phyloP scores from a whole-genome alignment of 2,888 invertebrate species.

The Exephanes ischioxanthus region DNA sequence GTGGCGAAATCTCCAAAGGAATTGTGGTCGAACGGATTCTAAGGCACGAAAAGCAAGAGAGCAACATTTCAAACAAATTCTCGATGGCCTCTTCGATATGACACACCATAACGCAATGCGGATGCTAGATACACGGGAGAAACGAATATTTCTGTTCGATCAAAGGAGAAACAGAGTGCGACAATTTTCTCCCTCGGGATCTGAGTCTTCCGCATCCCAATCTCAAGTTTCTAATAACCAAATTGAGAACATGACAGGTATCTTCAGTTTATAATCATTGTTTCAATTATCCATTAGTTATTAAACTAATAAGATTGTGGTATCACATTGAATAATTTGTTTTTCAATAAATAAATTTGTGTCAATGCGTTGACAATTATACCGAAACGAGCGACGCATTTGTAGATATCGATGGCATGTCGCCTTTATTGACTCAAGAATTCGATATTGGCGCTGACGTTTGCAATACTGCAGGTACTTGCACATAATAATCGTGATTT shows the following conservation, averaged over 20 bases:
- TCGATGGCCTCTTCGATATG: conserved; percentile 17
- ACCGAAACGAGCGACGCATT: neutral
- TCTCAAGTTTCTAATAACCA: neutral
- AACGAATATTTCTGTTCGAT: conserved; percentile 26
- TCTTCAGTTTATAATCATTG: neutral
- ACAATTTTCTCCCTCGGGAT: conserved; percentile 5
- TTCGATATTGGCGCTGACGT: neutral
- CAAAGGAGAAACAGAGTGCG: conserved; percentile 13
- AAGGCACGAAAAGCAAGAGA: conserved; percentile 6
- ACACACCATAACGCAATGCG: conserved; percentile 23
- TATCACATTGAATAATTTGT: neutral
- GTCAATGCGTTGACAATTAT: neutral
- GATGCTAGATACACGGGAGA: conserved; percentile 6
- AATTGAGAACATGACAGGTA: conserved; percentile 1
- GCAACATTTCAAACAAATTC: conserved; percentile 2
- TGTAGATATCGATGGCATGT: neutral
- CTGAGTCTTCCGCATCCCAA: neutral
- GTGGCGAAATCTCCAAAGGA: conserved; percentile 26
- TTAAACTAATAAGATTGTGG: neutral
- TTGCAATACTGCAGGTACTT: neutral
- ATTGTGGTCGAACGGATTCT: conserved; percentile 14
- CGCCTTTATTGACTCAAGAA: neutral
- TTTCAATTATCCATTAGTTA: neutral
- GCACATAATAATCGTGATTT: neutral
- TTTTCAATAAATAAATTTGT: neutral